Conservation (phyloP, 2,888 invertebrate species). For the Agrotis puta region DNA sequence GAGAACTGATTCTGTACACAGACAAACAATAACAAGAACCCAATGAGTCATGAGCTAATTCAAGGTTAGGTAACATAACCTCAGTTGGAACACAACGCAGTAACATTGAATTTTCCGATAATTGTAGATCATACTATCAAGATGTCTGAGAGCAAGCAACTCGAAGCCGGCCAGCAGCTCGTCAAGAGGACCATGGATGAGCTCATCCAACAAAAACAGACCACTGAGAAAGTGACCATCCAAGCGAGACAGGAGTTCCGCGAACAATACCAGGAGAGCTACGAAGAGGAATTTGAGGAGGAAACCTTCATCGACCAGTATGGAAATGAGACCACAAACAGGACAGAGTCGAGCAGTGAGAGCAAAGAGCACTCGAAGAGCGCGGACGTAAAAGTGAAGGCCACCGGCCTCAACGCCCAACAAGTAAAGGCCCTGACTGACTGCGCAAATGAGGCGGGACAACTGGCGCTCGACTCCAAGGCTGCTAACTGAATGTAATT, state of each 20-base stretch:
- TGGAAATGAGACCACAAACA: conserved; percentile 87
- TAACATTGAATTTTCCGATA: conserved; percentile 58
- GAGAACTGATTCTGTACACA: conserved; percentile 27
- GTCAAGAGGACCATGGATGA: conserved; percentile 89
- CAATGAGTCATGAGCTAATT: conserved; percentile 16
- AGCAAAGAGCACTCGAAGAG: conserved; percentile 88
- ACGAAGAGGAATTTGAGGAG: conserved; percentile 89
- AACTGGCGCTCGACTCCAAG: conserved; percentile 88
- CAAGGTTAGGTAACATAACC: conserved; percentile 9
- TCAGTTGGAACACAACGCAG: conserved; percentile 13
- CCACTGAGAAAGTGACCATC: conserved; percentile 84
- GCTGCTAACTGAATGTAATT: conserved; percentile 87
- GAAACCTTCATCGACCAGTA: conserved; percentile 86
- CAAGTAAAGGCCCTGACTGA: conserved; percentile 89
- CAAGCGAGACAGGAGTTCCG: conserved; percentile 89
- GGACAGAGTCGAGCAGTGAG: conserved; percentile 87
- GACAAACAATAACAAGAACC: conserved; percentile 32
- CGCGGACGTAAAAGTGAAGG: conserved; percentile 88
- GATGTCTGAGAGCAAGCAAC: conserved; percentile 85
- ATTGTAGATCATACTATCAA: conserved; percentile 74
- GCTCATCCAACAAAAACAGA: conserved; percentile 83
- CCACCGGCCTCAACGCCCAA: conserved; percentile 85
- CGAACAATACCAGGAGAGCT: conserved; percentile 86
- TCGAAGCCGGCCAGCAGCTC: conserved; percentile 87
- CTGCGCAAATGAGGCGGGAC: conserved; percentile 88